Base-by-base conservation (phyloP, 2,113 vertebrate genomes). In the Aspidoscelis tigris region DNA sequence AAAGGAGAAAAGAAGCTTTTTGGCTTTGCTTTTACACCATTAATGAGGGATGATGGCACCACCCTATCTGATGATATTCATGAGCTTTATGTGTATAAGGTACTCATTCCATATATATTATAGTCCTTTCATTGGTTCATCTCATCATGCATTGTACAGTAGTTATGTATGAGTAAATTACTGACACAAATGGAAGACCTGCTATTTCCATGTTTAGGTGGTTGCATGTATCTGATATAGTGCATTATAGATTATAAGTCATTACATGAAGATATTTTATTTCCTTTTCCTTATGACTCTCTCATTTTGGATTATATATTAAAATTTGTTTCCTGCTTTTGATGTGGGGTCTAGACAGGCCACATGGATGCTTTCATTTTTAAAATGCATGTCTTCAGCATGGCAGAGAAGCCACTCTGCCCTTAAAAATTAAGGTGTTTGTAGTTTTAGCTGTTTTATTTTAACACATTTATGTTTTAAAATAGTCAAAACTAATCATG, bases 1-100 rank as follows among this genome's bases (percentile, higher is more conserved):
- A 99, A 99, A 93, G 98, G 98, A 72, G 98, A 99, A 92, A 99
- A 99, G 94, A 99, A 99, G 84, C 97, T 99, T 53, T 99, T 99
- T 92, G 98, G 98, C 26, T 99, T 99, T 92, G 97, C 98, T 0
- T 99, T 99, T 94, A 99, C 98, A 66, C 98, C 98, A 0, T 80
- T 99, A 93, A 99, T 99, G 98, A 97, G 98, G 89, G 98, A 99
- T n/a, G 98, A 99, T 33, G 98, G 98, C 77, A 99, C 98, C 44
- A 99, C 98, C 3, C 95, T 99, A 85, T 99, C 98, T 0, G 98
- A 99, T 92, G 97, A 99, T 72, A 97, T 96, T 91, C 98, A 99
- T 8, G 98, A 99, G 88, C 96, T 99, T 70, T 99, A 99, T 84
- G 98, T 99, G 69, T 99, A 99, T 94, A 99, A 99, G 97, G 98